Percentiles rank a stretch among this genome's conserved stretches.
Evolutionary conservation across 1,140 invertebrate genomes (phyloP).

Genomic region (Anastrepha obliqua): DNA sequence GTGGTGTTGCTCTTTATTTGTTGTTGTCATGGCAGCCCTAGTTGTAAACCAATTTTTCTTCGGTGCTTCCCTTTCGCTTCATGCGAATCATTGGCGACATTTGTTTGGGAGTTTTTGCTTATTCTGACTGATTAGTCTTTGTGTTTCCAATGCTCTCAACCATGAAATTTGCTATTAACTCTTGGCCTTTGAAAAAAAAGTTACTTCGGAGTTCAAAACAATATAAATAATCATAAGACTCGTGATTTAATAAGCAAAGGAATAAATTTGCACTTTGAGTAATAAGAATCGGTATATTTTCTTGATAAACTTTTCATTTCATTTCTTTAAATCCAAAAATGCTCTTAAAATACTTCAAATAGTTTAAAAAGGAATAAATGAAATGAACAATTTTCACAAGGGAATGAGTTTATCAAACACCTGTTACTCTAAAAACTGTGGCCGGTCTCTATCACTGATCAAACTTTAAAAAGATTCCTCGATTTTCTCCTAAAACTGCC

Average conservation of each 20-base stretch:
- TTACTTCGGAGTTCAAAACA: background rate
- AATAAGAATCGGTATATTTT: background rate
- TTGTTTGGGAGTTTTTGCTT: constrained; percentile 21
- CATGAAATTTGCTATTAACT: constrained; percentile 26
- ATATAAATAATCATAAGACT: too few species aligned
- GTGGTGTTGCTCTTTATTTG: background rate
- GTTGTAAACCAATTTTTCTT: constrained; percentile 3
- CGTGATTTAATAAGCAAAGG: too few species aligned
- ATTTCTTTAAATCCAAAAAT: too few species aligned
- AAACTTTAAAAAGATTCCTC: too few species aligned
- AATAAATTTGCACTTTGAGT: background rate
- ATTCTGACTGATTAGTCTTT: background rate
- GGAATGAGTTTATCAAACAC: too few species aligned
- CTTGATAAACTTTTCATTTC: too few species aligned
- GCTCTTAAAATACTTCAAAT: too few species aligned
- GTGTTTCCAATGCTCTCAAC: constrained; percentile 3
- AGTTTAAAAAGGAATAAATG: too few species aligned
- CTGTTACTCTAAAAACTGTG: too few species aligned
- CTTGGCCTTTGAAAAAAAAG: background rate
- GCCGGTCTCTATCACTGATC: too few species aligned
- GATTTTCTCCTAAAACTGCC: too few species aligned
- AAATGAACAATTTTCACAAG: too few species aligned
- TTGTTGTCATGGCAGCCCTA: background rate
- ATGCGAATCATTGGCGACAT: constrained; percentile 23
- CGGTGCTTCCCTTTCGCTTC: background rate